Conservation (phyloP, 2,888 invertebrate genomes). For the Cybosia mesomella region DNA sequence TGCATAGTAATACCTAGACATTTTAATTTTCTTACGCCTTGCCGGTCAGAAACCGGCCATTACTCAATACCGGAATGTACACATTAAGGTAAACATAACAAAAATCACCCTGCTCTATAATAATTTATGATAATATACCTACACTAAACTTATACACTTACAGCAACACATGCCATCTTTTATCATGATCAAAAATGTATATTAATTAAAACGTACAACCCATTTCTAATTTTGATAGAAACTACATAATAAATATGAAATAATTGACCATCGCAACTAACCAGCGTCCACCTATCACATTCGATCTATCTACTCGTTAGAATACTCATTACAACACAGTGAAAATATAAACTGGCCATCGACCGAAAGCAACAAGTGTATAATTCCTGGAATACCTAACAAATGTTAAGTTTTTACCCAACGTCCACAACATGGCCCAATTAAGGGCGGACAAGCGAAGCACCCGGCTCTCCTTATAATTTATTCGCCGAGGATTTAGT, state of each 20-base stretch:
- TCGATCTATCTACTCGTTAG: constrained; percentile 40
- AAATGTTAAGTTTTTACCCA: constrained; percentile 84
- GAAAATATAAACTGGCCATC: constrained; percentile 56
- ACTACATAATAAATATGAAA: constrained; percentile 1
- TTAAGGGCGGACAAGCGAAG: constrained; percentile 69
- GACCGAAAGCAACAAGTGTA: constrained; percentile 77
- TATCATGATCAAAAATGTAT: background rate
- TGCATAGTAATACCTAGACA: too few species aligned
- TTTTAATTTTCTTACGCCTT: too few species aligned
- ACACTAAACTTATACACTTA: background rate
- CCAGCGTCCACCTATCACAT: constrained; percentile 15
- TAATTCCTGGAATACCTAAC: constrained; percentile 85
- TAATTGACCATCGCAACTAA: background rate
- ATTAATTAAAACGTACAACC: background rate
- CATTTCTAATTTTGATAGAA: background rate
- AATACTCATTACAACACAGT: constrained; percentile 50
- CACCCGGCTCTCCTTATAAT: constrained; percentile 76
- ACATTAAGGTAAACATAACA: too few species aligned
- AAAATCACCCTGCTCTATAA: background rate
- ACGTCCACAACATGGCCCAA: constrained; percentile 81
- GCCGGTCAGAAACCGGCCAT: too few species aligned
- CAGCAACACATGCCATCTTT: background rate
- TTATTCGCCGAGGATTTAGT: constrained; percentile 81
- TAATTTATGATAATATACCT: background rate
- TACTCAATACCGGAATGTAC: background rate